Conservation (phyloP, 2,113 vertebrate species). For the Eurystomus gularis region DNA sequence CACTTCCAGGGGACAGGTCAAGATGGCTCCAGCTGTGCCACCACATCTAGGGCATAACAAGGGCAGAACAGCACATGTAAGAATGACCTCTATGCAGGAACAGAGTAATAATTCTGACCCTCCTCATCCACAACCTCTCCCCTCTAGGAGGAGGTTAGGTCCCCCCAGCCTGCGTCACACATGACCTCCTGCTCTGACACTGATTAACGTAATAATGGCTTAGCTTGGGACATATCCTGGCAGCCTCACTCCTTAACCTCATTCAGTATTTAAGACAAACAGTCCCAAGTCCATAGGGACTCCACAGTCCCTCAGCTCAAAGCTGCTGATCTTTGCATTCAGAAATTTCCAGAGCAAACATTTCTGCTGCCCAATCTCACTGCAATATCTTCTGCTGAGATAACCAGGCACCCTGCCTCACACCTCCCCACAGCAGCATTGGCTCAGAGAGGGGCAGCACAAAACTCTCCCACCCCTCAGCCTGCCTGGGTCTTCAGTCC, state of each 20-base stretch:
- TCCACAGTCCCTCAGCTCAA: background rate
- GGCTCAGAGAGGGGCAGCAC: background rate
- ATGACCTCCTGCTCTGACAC: background rate
- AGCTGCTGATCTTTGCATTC: background rate
- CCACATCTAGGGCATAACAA: constrained; percentile 46
- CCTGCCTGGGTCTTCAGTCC: background rate
- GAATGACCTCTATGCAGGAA: background rate
- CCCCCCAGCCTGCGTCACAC: background rate
- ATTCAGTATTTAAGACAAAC: background rate
- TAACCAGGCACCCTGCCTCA: background rate
- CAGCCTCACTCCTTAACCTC: background rate
- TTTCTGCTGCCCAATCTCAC: background rate
- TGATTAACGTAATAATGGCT: background rate
- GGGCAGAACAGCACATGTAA: background rate
- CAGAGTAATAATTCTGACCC: background rate
- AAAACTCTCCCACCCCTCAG: background rate
- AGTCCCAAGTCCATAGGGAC: constrained; percentile 21
- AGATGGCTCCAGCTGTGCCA: constrained; percentile 68
- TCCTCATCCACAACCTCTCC: background rate
- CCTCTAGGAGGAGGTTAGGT: background rate
- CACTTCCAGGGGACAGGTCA: constrained; percentile 73
- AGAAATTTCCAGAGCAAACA: background rate
- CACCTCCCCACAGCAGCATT: rapidly evolving
- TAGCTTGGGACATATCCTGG: background rate
- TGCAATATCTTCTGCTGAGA: background rate